These are phyloP conservation scores for Pantherophis vulpinus DNA, from an alignment of 2,797 vertebrate species.

Conservation along the genomic window DNA sequence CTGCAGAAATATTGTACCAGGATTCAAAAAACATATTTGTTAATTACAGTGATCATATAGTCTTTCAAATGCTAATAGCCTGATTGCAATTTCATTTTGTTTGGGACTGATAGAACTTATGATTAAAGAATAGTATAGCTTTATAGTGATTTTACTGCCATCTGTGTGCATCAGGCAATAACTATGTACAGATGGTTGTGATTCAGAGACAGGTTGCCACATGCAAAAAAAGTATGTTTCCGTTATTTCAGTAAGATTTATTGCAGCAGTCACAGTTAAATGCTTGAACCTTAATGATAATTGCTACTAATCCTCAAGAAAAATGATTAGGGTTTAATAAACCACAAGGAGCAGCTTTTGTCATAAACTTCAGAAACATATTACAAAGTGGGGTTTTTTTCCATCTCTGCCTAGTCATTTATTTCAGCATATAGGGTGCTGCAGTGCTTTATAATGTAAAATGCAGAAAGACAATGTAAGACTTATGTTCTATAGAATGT, in stretches of 20 bases:
- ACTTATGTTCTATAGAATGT: not conserved
- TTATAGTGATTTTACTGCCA: slow-evolving; percentile 91
- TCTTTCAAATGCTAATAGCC: slow-evolving; percentile 88
- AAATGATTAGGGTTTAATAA: slow-evolving; percentile 78
- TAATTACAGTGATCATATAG: slow-evolving; percentile 85
- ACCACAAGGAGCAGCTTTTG: slow-evolving; percentile 66
- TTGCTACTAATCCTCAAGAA: slow-evolving; percentile 88
- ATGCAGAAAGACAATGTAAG: not conserved
- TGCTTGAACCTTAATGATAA: slow-evolving; percentile 90
- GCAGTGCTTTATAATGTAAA: not conserved
- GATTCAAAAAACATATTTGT: slow-evolving; percentile 65
- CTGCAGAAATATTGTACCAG: slow-evolving; percentile 62
- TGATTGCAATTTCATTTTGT: slow-evolving; percentile 88
- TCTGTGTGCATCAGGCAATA: slow-evolving; percentile 92
- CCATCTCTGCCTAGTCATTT: slow-evolving; percentile 33
- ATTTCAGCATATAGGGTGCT: slow-evolving; percentile 12
- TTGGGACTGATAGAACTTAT: slow-evolving; percentile 92
- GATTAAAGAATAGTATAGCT: slow-evolving; percentile 90
- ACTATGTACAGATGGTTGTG: slow-evolving; percentile 94
- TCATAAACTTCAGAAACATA: slow-evolving; percentile 65
- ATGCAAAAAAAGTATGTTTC: slow-evolving; percentile 85
- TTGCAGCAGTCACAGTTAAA: slow-evolving; percentile 89
- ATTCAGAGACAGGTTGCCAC: slow-evolving; percentile 95
- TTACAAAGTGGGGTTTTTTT: slow-evolving; percentile 52
- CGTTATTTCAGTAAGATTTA: slow-evolving; percentile 98